Percentiles rank a stretch among this genome's conserved stretches.
Evolutionary conservation across 2,888 invertebrate species (phyloP).

Genomic region (Alentia gelatinosa): DNA sequence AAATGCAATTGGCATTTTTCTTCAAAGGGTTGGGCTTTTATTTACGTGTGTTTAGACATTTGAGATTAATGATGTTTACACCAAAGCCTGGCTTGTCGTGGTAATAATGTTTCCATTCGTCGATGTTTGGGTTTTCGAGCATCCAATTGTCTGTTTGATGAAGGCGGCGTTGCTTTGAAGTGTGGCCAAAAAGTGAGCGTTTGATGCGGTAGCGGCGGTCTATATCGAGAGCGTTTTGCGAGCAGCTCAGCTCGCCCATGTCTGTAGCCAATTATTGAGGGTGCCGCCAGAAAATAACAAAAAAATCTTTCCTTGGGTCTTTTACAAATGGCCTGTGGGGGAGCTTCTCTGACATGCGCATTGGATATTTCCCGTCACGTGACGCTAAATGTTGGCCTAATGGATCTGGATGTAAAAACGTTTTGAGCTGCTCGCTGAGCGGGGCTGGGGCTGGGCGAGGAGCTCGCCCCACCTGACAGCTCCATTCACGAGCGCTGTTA

Average conservation of each 20-base stretch:
- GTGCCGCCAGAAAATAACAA: background rate
- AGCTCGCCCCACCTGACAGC: slow-evolving; percentile 18
- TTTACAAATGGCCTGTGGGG: background rate
- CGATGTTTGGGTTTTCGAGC: background rate
- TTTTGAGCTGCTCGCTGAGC: background rate
- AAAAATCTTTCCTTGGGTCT: background rate
- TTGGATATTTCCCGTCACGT: background rate
- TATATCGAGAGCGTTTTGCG: background rate
- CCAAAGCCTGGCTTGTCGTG: background rate
- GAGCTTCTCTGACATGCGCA: background rate
- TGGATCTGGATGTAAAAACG: slow-evolving; percentile 3
- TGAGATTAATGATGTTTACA: background rate
- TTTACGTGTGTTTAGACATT: background rate
- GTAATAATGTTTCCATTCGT: background rate
- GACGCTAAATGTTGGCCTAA: slow-evolving; percentile 27
- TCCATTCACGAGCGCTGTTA: background rate
- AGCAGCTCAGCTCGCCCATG: background rate
- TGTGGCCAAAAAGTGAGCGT: background rate
- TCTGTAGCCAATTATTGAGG: background rate
- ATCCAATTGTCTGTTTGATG: slow-evolving; percentile 1
- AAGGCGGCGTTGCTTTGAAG: background rate
- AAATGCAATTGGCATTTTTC: background rate
- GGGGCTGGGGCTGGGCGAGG: background rate
- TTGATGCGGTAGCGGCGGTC: background rate
- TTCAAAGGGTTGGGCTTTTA: background rate